Evolutionary conservation across 1,140 invertebrate genomes (phyloP), one percentile per base, ranked within the genome.

Genomic region (Arion vulgaris): DNA sequence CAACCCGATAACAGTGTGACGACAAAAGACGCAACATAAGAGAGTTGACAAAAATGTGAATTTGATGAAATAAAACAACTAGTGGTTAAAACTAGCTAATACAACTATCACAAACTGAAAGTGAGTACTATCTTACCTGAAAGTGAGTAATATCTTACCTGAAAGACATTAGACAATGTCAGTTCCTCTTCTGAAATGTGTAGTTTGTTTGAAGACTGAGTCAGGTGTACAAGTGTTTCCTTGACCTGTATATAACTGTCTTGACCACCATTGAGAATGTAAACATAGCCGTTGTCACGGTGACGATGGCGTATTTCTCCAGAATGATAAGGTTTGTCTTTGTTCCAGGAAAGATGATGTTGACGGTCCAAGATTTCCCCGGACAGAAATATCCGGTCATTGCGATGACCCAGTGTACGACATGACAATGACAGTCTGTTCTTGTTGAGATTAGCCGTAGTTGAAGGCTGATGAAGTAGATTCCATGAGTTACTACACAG

Each of bases 91-190:
- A n/a, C n/a, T n/a, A n/a, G n/a, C n/a, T n/a, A n/a, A n/a, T n/a
- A n/a, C n/a, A n/a, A 45, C 41, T 15, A 45, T 5, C 41, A 45
- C 41, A 71, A n/a, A 71, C 13, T 11, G 32, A n/a, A n/a, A n/a
- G n/a, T 32, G 4, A 36, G 68, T 36, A 32, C 68, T 39, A 5
- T 23, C 38, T 71, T 39, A 39, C 68, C 2, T 71, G 7, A n/a
- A 36, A 36, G n/a, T 34, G n/a, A n/a, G n/a, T n/a, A n/a, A n/a
- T n/a, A n/a, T 38, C 82, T 83, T 83, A 88, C 85, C 84, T 87
- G 81, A 81, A 87, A 86, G 36, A 87, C 77, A 68, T 80, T 87
- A 49, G 86, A 86, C 76, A 87, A 82, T 13, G 85, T 86, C 39
- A 87, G 41, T 68, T 86, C 85, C 53, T 85, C 85, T 0, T 84